Conservation (phyloP, 92 coral and sea anemone species). For the Siderastrea siderea region DNA sequence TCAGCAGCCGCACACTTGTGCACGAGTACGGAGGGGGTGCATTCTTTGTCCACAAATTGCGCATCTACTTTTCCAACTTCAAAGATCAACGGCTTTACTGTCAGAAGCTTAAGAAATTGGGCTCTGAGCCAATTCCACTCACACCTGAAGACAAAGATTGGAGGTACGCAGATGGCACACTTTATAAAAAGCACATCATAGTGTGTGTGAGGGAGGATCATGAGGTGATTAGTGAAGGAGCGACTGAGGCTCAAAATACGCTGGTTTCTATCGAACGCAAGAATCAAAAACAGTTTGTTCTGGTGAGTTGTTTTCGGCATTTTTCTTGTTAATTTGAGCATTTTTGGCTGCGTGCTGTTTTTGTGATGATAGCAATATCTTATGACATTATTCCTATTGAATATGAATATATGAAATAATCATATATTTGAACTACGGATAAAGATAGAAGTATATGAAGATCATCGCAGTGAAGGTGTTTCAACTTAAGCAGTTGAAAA, state of each 20-base stretch:
- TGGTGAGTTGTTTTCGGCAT: constrained; percentile 61
- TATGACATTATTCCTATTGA: no score
- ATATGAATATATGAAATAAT: no score
- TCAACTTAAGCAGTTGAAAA: no score
- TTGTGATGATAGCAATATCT: not conserved
- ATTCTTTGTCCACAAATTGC: constrained; percentile 87
- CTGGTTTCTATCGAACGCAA: constrained; percentile 86
- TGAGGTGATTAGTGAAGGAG: constrained; percentile 74
- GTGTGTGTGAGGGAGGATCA: constrained; percentile 98
- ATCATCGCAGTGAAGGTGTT: no score
- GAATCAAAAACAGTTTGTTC: constrained; percentile 85
- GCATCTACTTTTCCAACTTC: constrained; percentile 93
- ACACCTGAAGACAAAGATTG: constrained; percentile 88
- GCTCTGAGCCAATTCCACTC: constrained; percentile 44
- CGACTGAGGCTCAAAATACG: constrained; percentile 85
- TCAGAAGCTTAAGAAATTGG: constrained; percentile 70
- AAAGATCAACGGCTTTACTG: constrained; percentile 89
- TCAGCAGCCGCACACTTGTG: constrained; percentile 89
- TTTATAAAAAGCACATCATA: constrained; percentile 60
- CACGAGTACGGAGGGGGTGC: constrained; percentile 99
- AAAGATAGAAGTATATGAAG: no score
- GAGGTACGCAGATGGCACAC: constrained; percentile 94
- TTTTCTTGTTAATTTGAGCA: no score
- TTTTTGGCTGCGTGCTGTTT: not conserved
- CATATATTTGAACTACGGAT: no score